A percentile compares a stretch with the other conserved stretches of the same genome.
Conservation (phyloP, 2,797 vertebrate species). For the Furcifer pardalis region DNA sequence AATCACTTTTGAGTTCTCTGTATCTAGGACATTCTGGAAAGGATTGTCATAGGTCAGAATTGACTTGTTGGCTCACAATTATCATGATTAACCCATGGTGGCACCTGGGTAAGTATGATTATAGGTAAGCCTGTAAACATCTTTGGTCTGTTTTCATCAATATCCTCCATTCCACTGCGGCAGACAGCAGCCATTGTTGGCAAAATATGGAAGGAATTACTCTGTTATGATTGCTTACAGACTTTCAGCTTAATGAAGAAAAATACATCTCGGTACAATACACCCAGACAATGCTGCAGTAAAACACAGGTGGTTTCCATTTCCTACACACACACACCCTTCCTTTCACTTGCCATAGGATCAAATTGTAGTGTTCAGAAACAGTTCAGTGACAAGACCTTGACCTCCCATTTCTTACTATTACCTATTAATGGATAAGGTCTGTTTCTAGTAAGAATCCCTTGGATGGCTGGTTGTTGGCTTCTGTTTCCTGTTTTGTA, state of each 20-base stretch:
- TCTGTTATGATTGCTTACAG: constrained; percentile 1
- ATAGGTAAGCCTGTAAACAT: constrained; percentile 6
- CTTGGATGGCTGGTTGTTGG: constrained; percentile 2
- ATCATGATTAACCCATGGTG: no score
- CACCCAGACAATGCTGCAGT: constrained; percentile 1
- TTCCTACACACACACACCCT: neutral
- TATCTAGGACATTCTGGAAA: no score
- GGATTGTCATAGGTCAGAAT: no score
- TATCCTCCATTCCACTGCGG: constrained; percentile 13
- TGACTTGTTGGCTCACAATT: no score
- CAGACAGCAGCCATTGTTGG: constrained; percentile 12
- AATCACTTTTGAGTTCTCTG: no score
- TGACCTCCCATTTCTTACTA: neutral
- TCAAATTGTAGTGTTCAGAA: constrained; percentile 4
- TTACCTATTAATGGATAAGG: constrained; percentile 3
- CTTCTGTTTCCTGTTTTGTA: constrained; percentile 22
- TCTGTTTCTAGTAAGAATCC: neutral
- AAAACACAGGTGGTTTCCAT: constrained; percentile 21
- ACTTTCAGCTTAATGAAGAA: constrained; percentile 11
- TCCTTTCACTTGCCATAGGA: neutral
- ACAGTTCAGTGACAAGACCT: neutral
- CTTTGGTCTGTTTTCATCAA: constrained; percentile 1
- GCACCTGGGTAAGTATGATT: neutral
- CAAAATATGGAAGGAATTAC: constrained; percentile 10
- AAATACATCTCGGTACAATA: neutral